Evolutionary conservation across 2,113 vertebrate genomes (phyloP).

Genomic region (Zootoca vivipara): DNA sequence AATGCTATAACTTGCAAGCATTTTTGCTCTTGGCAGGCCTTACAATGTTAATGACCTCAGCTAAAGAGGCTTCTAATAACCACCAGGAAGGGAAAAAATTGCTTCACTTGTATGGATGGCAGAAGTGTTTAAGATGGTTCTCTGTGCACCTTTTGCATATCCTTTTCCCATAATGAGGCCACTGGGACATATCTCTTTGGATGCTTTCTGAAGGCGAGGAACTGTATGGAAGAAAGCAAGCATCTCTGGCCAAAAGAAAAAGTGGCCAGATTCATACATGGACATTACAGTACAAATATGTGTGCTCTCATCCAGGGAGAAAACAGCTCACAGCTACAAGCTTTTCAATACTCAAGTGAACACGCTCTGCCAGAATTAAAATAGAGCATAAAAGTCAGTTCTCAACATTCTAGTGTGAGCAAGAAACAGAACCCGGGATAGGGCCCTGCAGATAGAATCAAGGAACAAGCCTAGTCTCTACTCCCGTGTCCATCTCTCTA

Average conservation of each 20-base stretch:
- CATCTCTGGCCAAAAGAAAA: constrained; percentile 4
- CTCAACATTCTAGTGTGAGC: neutral
- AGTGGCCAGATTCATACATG: constrained; percentile 4
- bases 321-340: constrained; percentile 17
- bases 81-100: neutral
- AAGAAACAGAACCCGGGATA: neutral
- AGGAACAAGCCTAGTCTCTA: neutral
- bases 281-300: neutral
- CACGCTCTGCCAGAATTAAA: neutral
- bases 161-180: neutral
- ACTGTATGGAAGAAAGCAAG: neutral
- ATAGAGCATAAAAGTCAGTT: neutral
- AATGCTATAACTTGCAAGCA: constrained; percentile 1
- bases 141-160: constrained; percentile 29
- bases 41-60: neutral
- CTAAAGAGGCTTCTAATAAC: neutral
- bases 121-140: neutral
- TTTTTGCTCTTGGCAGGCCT: constrained; percentile 23
- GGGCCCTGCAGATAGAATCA: neutral
- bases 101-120: constrained; percentile 23
- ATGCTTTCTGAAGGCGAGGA: neutral
- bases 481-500: too few relatives aligned
- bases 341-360: neutral
- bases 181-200: neutral
- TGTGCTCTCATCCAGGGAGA: neutral